A percentile compares a stretch with the other conserved stretches of the same genome.
Evolutionary conservation across 2,113 vertebrate species (phyloP).

Genomic region (Apodemus speciosus): DNA sequence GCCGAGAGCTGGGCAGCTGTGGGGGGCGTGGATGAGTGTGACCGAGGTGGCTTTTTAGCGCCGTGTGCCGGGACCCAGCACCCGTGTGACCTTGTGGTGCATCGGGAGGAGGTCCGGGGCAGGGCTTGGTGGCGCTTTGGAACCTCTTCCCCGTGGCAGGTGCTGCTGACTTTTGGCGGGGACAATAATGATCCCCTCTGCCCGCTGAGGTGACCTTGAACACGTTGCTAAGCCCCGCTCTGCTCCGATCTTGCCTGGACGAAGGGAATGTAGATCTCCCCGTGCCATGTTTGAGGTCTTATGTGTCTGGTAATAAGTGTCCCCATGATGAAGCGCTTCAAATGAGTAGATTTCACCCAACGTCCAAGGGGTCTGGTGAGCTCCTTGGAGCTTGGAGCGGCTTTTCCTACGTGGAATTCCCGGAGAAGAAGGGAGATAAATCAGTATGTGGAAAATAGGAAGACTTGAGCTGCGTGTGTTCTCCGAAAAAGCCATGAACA

Average conservation of each 20-base stretch:
- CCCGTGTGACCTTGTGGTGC: conserved; percentile 50
- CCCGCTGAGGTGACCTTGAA: conserved; percentile 53
- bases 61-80: background rate
- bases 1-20: background rate
- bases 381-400: background rate
- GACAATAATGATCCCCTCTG: background rate
- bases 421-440: background rate
- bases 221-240: background rate
- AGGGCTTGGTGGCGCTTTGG: background rate
- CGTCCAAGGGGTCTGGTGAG: background rate
- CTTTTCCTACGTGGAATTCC: background rate
- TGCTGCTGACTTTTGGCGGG: background rate
- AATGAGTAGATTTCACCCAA: background rate
- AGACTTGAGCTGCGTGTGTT: background rate
- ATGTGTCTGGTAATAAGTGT: background rate
- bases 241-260: background rate
- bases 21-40: background rate
- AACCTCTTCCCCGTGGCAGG: background rate
- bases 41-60: background rate
- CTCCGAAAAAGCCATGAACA: background rate
- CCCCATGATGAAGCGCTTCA: background rate
- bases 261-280: background rate
- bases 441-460: background rate
- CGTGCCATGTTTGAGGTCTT: background rate
- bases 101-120: background rate